These are phyloP conservation scores for Pinctada fucata DNA, from an alignment of 2,888 invertebrate genomes.

Conservation along the genomic window DNA sequence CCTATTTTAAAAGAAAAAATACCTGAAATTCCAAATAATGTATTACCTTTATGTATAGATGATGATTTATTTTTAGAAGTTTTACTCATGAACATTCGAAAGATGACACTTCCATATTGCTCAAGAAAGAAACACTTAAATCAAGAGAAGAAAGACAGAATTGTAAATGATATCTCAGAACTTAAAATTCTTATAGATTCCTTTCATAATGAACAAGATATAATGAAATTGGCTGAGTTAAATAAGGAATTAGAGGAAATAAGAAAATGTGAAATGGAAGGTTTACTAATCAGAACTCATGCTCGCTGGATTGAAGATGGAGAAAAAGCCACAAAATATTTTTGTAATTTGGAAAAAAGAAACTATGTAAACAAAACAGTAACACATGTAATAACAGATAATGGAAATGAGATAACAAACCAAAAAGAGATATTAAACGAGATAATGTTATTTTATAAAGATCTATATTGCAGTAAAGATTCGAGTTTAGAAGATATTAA, in stretches of 20 bases:
- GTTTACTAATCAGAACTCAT: neutral
- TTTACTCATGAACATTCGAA: neutral
- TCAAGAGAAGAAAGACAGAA: too few species aligned
- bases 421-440: neutral
- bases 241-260: neutral
- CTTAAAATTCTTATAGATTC: neutral
- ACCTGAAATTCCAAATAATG: neutral
- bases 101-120: neutral
- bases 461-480: conserved; percentile 1
- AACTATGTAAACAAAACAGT: conserved; percentile 9
- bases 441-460: too few species aligned
- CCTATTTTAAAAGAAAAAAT: neutral
- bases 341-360: neutral
- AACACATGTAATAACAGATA: neutral
- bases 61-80: conserved; percentile 6
- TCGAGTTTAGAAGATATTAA: neutral
- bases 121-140: neutral
- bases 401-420: neutral
- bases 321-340: neutral
- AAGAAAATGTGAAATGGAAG: neutral
- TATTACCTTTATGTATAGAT: neutral
- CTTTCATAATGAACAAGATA: fast-evolving
- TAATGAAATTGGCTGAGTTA: neutral
- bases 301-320: conserved; percentile 3
- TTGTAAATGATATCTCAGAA: neutral